Evolutionary conservation across 2,797 vertebrate species (phyloP).

Genomic region (Graptemys geographica): DNA sequence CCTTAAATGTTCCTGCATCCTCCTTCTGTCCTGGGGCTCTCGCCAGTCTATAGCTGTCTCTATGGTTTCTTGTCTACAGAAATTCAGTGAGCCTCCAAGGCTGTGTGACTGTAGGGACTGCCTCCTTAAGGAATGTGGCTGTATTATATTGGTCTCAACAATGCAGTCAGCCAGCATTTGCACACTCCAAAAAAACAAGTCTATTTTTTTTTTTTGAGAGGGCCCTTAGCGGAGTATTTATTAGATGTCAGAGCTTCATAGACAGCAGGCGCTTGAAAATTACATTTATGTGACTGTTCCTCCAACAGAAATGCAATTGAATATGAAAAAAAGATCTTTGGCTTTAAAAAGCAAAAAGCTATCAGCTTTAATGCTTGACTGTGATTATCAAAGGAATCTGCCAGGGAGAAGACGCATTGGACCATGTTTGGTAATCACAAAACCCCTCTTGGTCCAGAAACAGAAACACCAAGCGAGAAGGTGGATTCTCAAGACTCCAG

Average conservation of each 20-base stretch:
- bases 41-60: too few species aligned
- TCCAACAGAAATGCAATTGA: not conserved
- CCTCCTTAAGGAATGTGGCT: not conserved
- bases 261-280: not conserved
- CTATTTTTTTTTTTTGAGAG: not conserved
- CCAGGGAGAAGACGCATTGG: not conserved
- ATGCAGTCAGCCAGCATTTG: not conserved
- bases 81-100: not conserved
- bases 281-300: not conserved
- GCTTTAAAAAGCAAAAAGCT: not conserved
- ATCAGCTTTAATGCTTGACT: not conserved
- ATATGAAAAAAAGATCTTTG: not conserved
- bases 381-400: not conserved
- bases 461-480: not conserved
- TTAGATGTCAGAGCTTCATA: not conserved
- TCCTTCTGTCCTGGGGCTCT: not conserved
- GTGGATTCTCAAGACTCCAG: not conserved
- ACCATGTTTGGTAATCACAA: not conserved
- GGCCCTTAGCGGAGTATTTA: not conserved
- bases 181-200: not conserved
- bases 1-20: not conserved
- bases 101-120: not conserved
- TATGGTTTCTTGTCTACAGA: not conserved
- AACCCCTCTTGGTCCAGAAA: not conserved
- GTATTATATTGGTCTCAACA: not conserved